Conservation (phyloP, 1,140 invertebrate genomes). For the Zaprionus camerounensis region DNA sequence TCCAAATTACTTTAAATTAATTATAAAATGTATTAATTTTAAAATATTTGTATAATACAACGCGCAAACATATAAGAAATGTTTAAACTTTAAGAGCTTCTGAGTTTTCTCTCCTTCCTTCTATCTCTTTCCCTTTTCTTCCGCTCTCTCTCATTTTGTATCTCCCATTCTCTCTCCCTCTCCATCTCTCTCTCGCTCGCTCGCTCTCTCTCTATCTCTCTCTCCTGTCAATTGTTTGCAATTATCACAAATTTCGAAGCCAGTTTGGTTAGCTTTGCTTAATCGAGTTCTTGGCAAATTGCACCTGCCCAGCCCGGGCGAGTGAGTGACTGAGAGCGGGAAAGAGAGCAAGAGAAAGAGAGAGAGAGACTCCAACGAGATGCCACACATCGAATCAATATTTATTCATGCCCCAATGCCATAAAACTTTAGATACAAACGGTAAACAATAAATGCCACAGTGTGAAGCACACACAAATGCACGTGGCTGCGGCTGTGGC, state of each 20-base stretch:
- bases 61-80: too few relatives aligned
- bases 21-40: too few relatives aligned
- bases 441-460: slow-evolving; percentile 56
- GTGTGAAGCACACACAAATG: slow-evolving; percentile 36
- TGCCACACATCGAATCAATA: slow-evolving; percentile 47
- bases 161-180: too few relatives aligned
- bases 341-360: neutral
- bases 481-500: slow-evolving; percentile 16
- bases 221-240: neutral
- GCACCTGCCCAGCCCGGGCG: neutral
- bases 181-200: neutral
- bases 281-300: slow-evolving; percentile 3
- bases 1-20: too few relatives aligned
- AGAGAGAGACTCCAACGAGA: neutral
- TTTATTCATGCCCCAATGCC: slow-evolving; percentile 43
- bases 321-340: neutral
- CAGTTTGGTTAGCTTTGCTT: slow-evolving; percentile 5
- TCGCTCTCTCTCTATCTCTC: neutral
- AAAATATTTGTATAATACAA: too few relatives aligned
- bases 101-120: too few relatives aligned
- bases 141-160: too few relatives aligned
- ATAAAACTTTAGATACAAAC: slow-evolving; percentile 53
- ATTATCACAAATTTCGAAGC: neutral
- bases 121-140: too few relatives aligned
- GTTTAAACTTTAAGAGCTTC: too few relatives aligned